phyloP scores from a whole-genome alignment of 1,140 invertebrate genomes.

The Lysiphlebus fabarum region DNA sequence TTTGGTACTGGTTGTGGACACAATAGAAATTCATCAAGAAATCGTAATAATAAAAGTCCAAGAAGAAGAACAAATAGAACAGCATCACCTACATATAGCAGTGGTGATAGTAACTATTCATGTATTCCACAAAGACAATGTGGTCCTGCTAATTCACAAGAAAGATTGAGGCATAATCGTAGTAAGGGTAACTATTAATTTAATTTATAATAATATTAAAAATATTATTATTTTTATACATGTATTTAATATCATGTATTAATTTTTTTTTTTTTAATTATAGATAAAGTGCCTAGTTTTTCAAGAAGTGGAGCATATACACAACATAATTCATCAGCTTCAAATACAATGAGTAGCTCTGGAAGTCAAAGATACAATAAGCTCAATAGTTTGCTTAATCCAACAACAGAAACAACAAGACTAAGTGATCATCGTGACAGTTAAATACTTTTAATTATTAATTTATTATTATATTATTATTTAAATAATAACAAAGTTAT shows the following conservation, averaged over 20 bases:
- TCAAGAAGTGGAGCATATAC: constrained; percentile 42
- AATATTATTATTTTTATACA: neutral
- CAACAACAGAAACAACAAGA: constrained; percentile 42
- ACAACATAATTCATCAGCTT: constrained; percentile 49
- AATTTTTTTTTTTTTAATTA: constrained; percentile 21
- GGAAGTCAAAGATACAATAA: constrained; percentile 53
- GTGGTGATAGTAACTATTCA: constrained; percentile 50
- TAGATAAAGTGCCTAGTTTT: constrained; percentile 52
- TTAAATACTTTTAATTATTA: constrained; percentile 34
- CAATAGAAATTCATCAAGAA: constrained; percentile 37
- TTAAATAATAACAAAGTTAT: neutral
- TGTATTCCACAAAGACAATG: constrained; percentile 49
- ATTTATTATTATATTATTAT: no score
- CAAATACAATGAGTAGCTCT: constrained; percentile 52
- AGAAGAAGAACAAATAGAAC: constrained; percentile 45
- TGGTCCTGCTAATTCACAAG: constrained; percentile 47
- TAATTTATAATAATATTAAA: neutral
- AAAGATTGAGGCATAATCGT: constrained; percentile 49
- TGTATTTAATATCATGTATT: neutral
- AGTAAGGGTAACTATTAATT: constrained; percentile 44
- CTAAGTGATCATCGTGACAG: constrained; percentile 49
- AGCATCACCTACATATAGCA: constrained; percentile 51
- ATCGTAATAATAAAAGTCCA: constrained; percentile 43
- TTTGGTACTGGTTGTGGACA: constrained; percentile 38
- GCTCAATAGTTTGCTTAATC: constrained; percentile 48